These are phyloP conservation scores for Lithophane leautieri DNA, from an alignment of 2,888 invertebrate genomes.

Conservation along the genomic window DNA sequence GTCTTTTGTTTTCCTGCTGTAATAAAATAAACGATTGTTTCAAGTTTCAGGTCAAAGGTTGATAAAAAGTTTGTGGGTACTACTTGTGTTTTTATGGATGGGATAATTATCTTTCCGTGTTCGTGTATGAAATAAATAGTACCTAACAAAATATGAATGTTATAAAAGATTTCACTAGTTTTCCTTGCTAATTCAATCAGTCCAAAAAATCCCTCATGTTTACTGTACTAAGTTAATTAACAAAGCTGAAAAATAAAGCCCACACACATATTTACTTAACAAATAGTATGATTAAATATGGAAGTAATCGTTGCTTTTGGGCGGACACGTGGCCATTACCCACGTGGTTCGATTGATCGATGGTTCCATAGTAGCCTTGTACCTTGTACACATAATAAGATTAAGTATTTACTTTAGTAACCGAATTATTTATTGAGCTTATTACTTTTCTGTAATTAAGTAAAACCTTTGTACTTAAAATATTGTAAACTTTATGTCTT, in stretches of 20 bases:
- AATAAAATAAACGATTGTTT: not conserved
- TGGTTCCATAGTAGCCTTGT: conserved; percentile 58
- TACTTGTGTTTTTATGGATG: not conserved
- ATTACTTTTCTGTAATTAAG: not conserved
- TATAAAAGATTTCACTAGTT: not conserved
- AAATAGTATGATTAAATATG: not conserved
- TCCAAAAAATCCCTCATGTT: too few species aligned
- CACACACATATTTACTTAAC: not conserved
- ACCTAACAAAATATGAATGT: not conserved
- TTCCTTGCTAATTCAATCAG: not conserved
- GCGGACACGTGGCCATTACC: conserved; percentile 57
- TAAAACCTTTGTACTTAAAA: not conserved
- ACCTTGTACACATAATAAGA: conserved; percentile 25
- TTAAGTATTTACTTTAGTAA: conserved; percentile 6
- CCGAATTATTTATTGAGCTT: conserved; percentile 1
- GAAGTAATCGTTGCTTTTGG: conserved; percentile 9
- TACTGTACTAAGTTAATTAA: not conserved
- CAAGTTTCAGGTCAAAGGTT: not conserved
- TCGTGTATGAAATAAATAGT: not conserved
- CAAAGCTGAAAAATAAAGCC: too few species aligned
- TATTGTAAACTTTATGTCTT: not conserved
- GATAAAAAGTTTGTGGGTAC: not conserved
- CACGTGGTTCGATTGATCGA: conserved; percentile 62
- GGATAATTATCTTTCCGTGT: not conserved
- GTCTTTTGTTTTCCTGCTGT: not conserved